Evolutionary conservation across 2,888 invertebrate genomes (phyloP).

Genomic region (Epirrhoe tristata): DNA sequence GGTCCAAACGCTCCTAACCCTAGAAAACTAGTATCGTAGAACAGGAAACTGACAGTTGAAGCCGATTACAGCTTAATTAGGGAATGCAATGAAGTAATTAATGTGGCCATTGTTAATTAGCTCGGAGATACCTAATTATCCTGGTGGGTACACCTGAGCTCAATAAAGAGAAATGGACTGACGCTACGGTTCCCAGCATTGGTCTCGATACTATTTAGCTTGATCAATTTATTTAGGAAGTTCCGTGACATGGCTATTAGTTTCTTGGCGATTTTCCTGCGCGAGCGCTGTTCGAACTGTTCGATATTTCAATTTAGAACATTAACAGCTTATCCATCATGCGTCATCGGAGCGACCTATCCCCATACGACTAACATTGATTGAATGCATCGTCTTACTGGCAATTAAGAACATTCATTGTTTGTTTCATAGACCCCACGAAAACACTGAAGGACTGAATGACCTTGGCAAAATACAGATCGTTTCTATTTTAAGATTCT

Average conservation of each 20-base stretch:
- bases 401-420: not conserved
- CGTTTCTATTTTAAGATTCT: not conserved
- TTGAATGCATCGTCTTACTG: not conserved
- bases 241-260: not conserved
- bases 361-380: not conserved
- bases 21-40: not conserved
- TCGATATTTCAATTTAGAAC: not conserved
- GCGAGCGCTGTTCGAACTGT: constrained; percentile 1
- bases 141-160: not conserved
- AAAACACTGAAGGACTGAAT: not conserved
- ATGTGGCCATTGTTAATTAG: not conserved
- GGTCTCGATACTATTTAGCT: constrained; percentile 28
- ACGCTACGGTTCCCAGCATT: constrained; percentile 19
- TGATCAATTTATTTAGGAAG: constrained; percentile 7
- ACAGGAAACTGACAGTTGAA: not conserved
- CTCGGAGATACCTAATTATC: not conserved
- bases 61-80: not conserved
- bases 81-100: not conserved
- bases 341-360: constrained; percentile 3
- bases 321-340: not conserved
- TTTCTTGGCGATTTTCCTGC: constrained; percentile 29
- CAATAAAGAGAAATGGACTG: constrained; percentile 15
- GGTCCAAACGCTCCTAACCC: not conserved
- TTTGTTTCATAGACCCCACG: not conserved
- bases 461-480: not conserved